Percentiles rank a stretch among this genome's conserved stretches.
These are phyloP conservation scores for Aleadryas rufinucha DNA, from an alignment of 2,113 vertebrate species.

Conservation along the genomic window DNA sequence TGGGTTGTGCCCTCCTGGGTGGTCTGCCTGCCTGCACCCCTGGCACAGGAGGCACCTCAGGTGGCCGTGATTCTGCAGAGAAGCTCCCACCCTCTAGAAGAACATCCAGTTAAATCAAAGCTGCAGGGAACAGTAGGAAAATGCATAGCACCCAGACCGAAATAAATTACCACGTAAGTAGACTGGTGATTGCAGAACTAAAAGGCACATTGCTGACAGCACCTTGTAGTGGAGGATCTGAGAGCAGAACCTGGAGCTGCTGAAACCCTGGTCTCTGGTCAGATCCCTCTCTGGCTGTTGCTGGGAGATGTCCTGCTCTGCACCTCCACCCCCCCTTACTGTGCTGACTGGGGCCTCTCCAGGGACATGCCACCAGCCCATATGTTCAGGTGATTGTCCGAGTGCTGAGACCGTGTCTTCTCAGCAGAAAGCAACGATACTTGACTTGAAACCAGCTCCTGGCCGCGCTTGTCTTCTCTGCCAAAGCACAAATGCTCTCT, in stretches of 20 bases:
- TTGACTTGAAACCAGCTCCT: not conserved
- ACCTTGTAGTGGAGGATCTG: not conserved
- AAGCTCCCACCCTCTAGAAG: not conserved
- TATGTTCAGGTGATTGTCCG: rapidly evolving
- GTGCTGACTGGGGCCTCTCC: not conserved
- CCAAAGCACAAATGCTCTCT: not conserved
- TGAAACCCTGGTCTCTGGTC: not conserved
- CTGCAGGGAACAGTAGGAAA: not conserved
- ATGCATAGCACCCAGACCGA: not conserved
- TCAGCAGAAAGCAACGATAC: rapidly evolving
- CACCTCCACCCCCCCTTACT: not conserved
- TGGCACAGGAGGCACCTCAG: not conserved
- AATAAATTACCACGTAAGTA: not conserved
- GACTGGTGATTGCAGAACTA: not conserved
- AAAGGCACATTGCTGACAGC: rapidly evolving
- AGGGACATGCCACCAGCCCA: not conserved
- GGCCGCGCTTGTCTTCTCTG: rapidly evolving
- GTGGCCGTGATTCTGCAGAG: rapidly evolving
- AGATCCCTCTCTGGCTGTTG: not conserved
- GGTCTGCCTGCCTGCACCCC: rapidly evolving
- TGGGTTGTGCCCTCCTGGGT: rapidly evolving
- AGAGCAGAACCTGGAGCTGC: not conserved
- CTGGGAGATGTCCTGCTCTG: not conserved
- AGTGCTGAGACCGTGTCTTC: not conserved
- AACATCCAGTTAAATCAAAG: not conserved